phyloP scores from a whole-genome alignment of 2,888 invertebrate genomes.

The Alitta virens region DNA sequence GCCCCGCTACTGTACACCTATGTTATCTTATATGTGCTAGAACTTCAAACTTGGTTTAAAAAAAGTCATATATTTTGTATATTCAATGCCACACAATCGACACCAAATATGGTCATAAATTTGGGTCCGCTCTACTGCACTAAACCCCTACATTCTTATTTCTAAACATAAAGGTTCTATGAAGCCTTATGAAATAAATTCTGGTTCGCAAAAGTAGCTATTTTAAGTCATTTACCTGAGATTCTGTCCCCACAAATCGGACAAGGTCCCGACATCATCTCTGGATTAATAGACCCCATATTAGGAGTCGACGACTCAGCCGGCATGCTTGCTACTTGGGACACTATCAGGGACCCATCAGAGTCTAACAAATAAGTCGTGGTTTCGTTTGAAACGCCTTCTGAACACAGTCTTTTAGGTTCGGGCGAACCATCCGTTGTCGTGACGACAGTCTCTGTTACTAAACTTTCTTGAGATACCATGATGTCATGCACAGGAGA shows the following conservation, averaged over 20 bases:
- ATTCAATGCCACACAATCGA: too few species aligned
- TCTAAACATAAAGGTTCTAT: too few species aligned
- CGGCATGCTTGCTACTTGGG: not conserved
- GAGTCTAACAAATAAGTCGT: slow-evolving; percentile 4
- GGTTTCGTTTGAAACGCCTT: not conserved
- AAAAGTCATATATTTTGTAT: too few species aligned
- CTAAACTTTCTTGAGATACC: slow-evolving; percentile 18
- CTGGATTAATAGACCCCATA: not conserved
- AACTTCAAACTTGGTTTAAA: too few species aligned
- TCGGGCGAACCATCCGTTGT: not conserved
- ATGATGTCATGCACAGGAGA: slow-evolving; percentile 22
- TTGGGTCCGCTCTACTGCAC: too few species aligned
- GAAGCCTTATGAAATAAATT: too few species aligned
- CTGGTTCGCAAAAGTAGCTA: too few species aligned
- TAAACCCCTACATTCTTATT: too few species aligned
- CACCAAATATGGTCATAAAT: too few species aligned
- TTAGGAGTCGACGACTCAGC: not conserved
- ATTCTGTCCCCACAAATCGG: slow-evolving; percentile 50
- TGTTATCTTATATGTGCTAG: too few species aligned
- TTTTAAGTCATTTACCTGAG: slow-evolving; percentile 47
- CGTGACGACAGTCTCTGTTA: slow-evolving; percentile 8
- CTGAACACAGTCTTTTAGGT: not conserved
- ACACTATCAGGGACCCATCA: not conserved
- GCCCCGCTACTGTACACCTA: too few species aligned
- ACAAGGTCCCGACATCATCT: slow-evolving; percentile 2